Conservation (phyloP, 92 coral and sea anemone species). For the Desmophyllum pertusum region DNA sequence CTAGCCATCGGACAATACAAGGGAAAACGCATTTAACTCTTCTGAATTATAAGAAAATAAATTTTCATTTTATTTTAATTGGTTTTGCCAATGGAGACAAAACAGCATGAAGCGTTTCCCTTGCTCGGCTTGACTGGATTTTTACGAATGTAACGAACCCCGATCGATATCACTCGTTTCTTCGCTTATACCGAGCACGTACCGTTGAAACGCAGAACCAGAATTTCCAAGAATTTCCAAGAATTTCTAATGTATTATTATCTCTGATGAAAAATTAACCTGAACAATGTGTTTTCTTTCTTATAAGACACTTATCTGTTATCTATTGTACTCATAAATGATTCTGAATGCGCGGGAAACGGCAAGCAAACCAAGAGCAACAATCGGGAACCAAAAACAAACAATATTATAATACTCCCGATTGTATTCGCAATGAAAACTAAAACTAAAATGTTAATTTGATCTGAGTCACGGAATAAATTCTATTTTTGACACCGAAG, state of each 20-base stretch:
- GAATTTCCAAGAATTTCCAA: neutral
- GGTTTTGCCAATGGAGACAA: neutral
- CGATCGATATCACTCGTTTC: neutral
- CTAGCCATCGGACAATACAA: neutral
- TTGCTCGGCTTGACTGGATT: neutral
- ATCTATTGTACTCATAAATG: neutral
- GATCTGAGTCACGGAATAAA: no score
- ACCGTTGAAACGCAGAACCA: neutral
- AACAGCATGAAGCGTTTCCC: neutral
- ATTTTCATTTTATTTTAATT: neutral
- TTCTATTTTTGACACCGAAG: no score
- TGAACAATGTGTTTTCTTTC: neutral
- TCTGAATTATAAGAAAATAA: neutral
- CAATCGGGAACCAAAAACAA: neutral
- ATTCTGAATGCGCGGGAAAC: neutral
- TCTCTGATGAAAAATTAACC: neutral
- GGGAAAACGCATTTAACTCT: neutral
- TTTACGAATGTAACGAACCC: neutral
- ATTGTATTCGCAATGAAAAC: neutral
- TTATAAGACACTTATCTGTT: neutral
- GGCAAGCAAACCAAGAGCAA: neutral
- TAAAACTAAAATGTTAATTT: no score
- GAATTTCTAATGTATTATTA: neutral
- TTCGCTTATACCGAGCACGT: neutral
- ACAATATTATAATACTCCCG: neutral